Evolutionary conservation across 2,888 invertebrate genomes (phyloP).

Genomic region (Liopterus haemorrhoidalis): DNA sequence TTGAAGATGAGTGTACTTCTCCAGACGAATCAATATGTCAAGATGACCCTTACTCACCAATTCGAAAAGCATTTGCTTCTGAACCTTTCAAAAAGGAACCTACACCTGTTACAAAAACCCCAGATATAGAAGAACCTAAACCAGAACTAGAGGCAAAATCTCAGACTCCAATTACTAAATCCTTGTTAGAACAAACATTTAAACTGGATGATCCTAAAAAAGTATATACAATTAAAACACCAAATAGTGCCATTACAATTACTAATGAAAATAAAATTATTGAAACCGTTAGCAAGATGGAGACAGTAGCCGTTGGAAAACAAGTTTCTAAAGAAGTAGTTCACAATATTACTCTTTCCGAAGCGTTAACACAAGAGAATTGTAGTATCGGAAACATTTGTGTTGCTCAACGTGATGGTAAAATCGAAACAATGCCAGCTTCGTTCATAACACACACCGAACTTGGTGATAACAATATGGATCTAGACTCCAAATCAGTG

Average conservation of each 20-base stretch:
- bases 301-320: background rate
- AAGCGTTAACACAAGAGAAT: constrained; percentile 23
- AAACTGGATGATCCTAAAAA: too few species aligned
- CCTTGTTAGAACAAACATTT: too few species aligned
- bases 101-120: constrained; percentile 1
- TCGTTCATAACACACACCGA: constrained; percentile 54
- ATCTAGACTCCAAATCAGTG: constrained; percentile 57
- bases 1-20: constrained; percentile 61
- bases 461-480: constrained; percentile 54
- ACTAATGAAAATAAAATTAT: constrained; percentile 26
- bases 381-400: constrained; percentile 23
- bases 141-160: background rate
- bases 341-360: background rate
- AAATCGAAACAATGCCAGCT: constrained; percentile 50
- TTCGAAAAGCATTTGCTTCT: constrained; percentile 16
- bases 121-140: constrained; percentile 7
- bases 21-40: constrained; percentile 50
- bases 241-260: constrained; percentile 10
- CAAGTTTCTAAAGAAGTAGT: background rate
- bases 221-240: too few species aligned
- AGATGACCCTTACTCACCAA: constrained; percentile 37
- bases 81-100: constrained; percentile 16
- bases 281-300: constrained; percentile 39
- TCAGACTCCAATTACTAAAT: too few species aligned
- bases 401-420: constrained; percentile 20